A percentile compares a stretch with the other conserved stretches of the same genome.
phyloP scores from a whole-genome alignment of 2,888 invertebrate genomes.

The Microctonus aethiopoides region DNA sequence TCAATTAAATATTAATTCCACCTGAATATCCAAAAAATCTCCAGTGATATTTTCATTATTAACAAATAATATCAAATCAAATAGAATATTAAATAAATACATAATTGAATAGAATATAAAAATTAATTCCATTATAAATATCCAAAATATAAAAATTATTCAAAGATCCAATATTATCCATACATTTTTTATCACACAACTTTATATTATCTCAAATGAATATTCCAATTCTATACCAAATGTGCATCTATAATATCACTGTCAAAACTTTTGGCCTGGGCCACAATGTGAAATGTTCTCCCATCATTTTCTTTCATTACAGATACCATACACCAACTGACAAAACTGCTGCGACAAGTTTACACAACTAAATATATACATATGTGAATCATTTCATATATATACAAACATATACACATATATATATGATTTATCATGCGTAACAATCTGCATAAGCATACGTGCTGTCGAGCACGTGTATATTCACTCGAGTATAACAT shows the following conservation, averaged over 20 bases:
- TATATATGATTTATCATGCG: slow-evolving; percentile 30
- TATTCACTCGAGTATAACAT: slow-evolving; percentile 33
- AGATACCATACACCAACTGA: background rate
- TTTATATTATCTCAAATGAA: background rate
- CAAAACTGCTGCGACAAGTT: slow-evolving; percentile 24
- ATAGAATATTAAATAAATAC: no score
- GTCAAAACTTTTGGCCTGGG: background rate
- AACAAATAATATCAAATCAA: no score
- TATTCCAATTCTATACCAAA: background rate
- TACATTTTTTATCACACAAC: background rate
- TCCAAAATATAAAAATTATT: no score
- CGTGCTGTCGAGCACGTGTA: slow-evolving; percentile 35
- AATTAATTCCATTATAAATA: no score
- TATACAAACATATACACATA: background rate
- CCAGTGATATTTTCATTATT: no score
- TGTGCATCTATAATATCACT: background rate
- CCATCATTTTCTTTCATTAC: background rate
- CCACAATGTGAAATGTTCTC: background rate
- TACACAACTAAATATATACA: background rate
- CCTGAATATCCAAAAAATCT: no score
- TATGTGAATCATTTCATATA: background rate
- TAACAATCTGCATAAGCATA: slow-evolving; percentile 40
- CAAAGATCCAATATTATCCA: no score
- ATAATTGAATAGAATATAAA: no score
- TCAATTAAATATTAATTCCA: no score